Evolutionary conservation across 2,888 invertebrate species (phyloP).

Genomic region (Diabrotica balteata): DNA sequence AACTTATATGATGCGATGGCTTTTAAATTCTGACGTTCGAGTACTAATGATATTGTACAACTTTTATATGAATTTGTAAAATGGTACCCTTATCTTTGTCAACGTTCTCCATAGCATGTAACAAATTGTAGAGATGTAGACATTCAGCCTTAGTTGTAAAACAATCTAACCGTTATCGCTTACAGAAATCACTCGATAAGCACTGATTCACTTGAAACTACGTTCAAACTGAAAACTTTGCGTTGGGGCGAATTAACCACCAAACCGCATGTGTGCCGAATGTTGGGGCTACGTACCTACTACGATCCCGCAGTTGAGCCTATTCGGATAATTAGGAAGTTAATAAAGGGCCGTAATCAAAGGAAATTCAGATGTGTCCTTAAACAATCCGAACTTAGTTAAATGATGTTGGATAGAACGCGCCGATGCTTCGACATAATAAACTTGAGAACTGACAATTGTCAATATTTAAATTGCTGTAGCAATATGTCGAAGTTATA

Average conservation of each 20-base stretch:
- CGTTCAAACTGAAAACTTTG: slow-evolving; percentile 18
- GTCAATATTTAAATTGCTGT: background rate
- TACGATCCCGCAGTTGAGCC: slow-evolving; percentile 24
- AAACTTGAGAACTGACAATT: background rate
- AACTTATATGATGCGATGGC: no score
- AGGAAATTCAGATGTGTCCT: slow-evolving; percentile 34
- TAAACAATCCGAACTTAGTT: slow-evolving; percentile 34
- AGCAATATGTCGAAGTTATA: background rate
- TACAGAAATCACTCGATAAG: slow-evolving; percentile 2
- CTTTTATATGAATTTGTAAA: no score
- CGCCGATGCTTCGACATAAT: background rate
- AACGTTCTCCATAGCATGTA: no score
- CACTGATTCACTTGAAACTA: slow-evolving; percentile 8
- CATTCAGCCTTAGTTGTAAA: background rate
- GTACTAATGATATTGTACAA: no score
- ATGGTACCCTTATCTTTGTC: no score
- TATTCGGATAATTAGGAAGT: slow-evolving; percentile 30
- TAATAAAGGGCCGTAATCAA: slow-evolving; percentile 33
- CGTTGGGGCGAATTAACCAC: slow-evolving; percentile 20
- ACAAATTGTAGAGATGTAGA: no score
- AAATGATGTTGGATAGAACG: slow-evolving; percentile 6
- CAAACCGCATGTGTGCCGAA: slow-evolving; percentile 18
- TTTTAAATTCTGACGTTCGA: no score
- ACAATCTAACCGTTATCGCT: background rate
- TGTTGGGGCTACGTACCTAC: background rate